phyloP scores from a whole-genome alignment of 1,140 invertebrate genomes.

The Delia radicum region DNA sequence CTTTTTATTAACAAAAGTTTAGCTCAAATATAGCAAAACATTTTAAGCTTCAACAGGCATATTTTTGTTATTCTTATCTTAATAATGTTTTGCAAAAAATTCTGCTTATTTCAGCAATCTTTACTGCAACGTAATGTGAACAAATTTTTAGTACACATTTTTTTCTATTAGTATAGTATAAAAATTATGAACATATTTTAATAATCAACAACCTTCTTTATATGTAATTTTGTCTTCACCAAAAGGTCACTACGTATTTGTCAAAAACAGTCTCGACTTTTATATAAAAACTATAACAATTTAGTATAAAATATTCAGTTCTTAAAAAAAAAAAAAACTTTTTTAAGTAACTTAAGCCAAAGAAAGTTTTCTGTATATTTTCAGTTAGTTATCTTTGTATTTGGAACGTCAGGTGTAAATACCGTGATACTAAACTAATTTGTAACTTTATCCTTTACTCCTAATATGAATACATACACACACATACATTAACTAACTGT shows the following conservation, averaged over 20 bases:
- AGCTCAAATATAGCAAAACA: too few species aligned
- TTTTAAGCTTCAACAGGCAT: too few species aligned
- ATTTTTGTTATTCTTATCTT: too few species aligned
- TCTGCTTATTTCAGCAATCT: too few species aligned
- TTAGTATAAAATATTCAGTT: background rate
- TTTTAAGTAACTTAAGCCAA: constrained; percentile 16
- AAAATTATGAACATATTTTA: background rate
- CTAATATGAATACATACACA: background rate
- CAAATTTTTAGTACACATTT: too few species aligned
- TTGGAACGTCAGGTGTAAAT: constrained; percentile 23
- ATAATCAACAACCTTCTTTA: background rate
- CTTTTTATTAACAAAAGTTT: too few species aligned
- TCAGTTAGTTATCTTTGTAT: constrained; percentile 19
- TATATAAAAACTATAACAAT: background rate
- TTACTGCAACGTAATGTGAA: too few species aligned
- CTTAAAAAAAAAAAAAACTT: background rate
- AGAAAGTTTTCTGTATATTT: constrained; percentile 18
- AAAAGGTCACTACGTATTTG: constrained; percentile 17
- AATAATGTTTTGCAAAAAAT: too few species aligned
- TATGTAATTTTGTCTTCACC: background rate
- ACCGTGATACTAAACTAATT: constrained; percentile 22
- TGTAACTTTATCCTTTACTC: constrained; percentile 22
- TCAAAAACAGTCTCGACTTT: background rate
- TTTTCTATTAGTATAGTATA: too few species aligned
- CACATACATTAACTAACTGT: background rate